phyloP scores from a whole-genome alignment of 2,113 vertebrate species.

The Barbus barbus region DNA sequence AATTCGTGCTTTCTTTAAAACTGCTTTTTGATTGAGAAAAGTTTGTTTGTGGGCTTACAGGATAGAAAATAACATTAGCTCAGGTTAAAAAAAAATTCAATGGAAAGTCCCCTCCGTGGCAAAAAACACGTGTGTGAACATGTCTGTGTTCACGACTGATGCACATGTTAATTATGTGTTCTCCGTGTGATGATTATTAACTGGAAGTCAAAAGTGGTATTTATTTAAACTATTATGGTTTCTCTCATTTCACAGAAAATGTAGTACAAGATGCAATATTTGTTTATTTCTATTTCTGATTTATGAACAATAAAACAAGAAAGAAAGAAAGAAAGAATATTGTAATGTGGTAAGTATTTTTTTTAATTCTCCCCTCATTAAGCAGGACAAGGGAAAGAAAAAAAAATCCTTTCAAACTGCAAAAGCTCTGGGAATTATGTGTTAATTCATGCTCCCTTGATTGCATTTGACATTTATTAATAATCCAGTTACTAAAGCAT shows the following conservation, averaged over 20 bases:
- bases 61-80: not conserved
- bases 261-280: not conserved
- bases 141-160: not conserved
- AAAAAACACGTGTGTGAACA: not conserved
- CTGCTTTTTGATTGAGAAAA: not conserved
- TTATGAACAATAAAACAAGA: not conserved
- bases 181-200: not conserved
- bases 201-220: not conserved
- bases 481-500: slow-evolving; percentile 21
- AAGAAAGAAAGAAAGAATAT: too few relatives aligned
- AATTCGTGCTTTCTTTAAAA: not conserved
- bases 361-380: not conserved
- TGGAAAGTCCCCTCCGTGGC: not conserved
- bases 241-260: not conserved
- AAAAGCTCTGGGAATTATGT: too few relatives aligned
- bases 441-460: not conserved
- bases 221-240: not conserved
- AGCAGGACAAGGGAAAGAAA: not conserved
- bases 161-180: not conserved
- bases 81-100: not conserved
- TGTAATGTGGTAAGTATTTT: too few relatives aligned
- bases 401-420: not conserved
- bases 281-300: not conserved
- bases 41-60: not conserved
- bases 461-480: not conserved